Evolutionary conservation across 2,888 invertebrate genomes (phyloP).

Genomic region (Brachypterus glaber): DNA sequence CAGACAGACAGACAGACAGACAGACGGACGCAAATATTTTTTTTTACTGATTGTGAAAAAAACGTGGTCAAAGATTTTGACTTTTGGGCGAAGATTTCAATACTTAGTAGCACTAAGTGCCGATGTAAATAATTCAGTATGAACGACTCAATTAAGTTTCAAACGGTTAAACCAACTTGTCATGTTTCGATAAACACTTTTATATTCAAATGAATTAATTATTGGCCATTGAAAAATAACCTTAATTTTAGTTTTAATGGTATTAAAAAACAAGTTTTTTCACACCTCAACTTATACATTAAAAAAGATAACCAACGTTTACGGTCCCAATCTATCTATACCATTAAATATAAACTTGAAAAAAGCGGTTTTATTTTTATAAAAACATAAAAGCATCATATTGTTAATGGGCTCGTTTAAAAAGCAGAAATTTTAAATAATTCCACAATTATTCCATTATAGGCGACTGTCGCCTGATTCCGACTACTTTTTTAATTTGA

Average conservation of each 20-base stretch:
- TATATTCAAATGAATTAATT: slow-evolving; percentile 35
- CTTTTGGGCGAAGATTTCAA: no score
- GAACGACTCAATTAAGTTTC: slow-evolving; percentile 28
- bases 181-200: slow-evolving; percentile 32
- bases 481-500: no score
- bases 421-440: no score
- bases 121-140: no score
- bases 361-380: slow-evolving; percentile 1
- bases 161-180: slow-evolving; percentile 23
- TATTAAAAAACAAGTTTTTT: slow-evolving; percentile 31
- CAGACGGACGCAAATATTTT: no score
- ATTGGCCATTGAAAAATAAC: slow-evolving; percentile 33
- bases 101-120: no score
- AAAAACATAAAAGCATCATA: neutral
- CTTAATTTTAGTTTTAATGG: slow-evolving; percentile 30
- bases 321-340: slow-evolving; percentile 12
- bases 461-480: no score
- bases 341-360: slow-evolving; percentile 4
- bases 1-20: no score
- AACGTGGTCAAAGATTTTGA: no score
- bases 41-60: no score
- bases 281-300: slow-evolving; percentile 29
- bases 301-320: slow-evolving; percentile 24
- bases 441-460: no score
- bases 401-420: slow-evolving; percentile 3